These are phyloP conservation scores for Adelges cooleyi DNA, from an alignment of 1,140 invertebrate genomes.

Conservation along the genomic window DNA sequence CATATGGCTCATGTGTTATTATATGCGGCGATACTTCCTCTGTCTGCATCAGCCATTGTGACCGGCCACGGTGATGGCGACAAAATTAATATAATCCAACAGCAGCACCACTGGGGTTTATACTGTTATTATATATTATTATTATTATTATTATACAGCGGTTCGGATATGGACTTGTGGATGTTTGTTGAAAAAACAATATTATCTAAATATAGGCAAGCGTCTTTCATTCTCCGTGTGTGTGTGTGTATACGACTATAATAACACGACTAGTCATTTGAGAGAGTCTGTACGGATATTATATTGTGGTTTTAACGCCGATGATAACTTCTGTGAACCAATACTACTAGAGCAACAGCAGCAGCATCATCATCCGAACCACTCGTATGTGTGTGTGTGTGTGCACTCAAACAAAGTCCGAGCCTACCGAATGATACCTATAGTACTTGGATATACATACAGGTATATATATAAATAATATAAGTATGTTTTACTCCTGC, in stretches of 20 bases:
- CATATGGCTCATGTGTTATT: background rate
- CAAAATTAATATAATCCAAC: constrained; percentile 24
- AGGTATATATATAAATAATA: too few relatives aligned
- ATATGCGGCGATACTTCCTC: background rate
- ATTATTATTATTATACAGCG: background rate
- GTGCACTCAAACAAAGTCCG: background rate
- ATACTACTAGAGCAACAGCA: background rate
- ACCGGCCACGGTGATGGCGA: background rate
- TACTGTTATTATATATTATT: too few relatives aligned
- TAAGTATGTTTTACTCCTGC: background rate
- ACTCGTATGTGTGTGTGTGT: background rate
- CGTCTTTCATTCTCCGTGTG: background rate
- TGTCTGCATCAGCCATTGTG: background rate
- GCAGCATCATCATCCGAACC: constrained; percentile 12
- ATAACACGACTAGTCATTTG: too few relatives aligned
- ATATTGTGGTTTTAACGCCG: too few relatives aligned
- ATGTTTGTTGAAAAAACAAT: constrained; percentile 16
- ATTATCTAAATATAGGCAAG: constrained; percentile 17
- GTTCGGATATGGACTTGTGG: constrained; percentile 17
- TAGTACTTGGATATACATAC: too few relatives aligned
- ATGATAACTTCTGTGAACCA: too few relatives aligned
- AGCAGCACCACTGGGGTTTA: too few relatives aligned
- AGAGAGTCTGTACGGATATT: too few relatives aligned
- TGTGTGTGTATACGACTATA: too few relatives aligned
- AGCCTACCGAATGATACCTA: too few relatives aligned